These are phyloP conservation scores for Chymomyza caudatula DNA, from an alignment of 2,888 invertebrate species.

Conservation along the genomic window DNA sequence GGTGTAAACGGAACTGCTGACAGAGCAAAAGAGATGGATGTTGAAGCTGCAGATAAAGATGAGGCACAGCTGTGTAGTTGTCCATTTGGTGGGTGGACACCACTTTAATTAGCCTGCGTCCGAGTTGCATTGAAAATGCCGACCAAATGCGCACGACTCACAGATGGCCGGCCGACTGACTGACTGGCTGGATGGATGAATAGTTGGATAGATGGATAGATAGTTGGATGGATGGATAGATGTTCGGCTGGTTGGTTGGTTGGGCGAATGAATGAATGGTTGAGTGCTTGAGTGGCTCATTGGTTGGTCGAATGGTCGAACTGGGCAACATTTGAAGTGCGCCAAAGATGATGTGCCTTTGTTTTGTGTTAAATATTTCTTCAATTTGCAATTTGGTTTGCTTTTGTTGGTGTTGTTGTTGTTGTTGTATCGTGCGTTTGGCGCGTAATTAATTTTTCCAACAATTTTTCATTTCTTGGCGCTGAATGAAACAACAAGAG, in stretches of 20 bases:
- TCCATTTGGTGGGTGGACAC: constrained; percentile 66
- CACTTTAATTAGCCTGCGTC: constrained; percentile 69
- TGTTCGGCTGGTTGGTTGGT: constrained; percentile 38
- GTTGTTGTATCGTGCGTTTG: constrained; percentile 46
- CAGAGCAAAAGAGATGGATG: background rate
- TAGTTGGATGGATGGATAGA: constrained; percentile 27
- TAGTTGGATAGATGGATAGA: background rate
- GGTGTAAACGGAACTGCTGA: background rate
- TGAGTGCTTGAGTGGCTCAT: constrained; percentile 9
- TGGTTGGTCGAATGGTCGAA: constrained; percentile 23
- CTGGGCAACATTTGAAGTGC: constrained; percentile 56
- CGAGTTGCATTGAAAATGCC: constrained; percentile 61
- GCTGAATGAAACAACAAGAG: constrained; percentile 52
- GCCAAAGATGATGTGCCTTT: constrained; percentile 56
- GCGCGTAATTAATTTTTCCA: constrained; percentile 71
- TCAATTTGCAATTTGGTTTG: constrained; percentile 8
- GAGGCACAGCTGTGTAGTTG: background rate
- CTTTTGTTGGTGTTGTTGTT: constrained; percentile 13
- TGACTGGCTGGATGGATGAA: constrained; percentile 20
- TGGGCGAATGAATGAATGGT: constrained; percentile 26
- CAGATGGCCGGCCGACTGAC: constrained; percentile 24
- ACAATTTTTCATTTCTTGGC: constrained; percentile 67
- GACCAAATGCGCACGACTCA: constrained; percentile 32
- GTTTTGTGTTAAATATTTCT: constrained; percentile 1
- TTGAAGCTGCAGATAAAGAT: background rate